A percentile compares a stretch with the other conserved stretches of the same genome.
phyloP scores from a whole-genome alignment of 2,797 vertebrate species.

The Sparus aurata region DNA sequence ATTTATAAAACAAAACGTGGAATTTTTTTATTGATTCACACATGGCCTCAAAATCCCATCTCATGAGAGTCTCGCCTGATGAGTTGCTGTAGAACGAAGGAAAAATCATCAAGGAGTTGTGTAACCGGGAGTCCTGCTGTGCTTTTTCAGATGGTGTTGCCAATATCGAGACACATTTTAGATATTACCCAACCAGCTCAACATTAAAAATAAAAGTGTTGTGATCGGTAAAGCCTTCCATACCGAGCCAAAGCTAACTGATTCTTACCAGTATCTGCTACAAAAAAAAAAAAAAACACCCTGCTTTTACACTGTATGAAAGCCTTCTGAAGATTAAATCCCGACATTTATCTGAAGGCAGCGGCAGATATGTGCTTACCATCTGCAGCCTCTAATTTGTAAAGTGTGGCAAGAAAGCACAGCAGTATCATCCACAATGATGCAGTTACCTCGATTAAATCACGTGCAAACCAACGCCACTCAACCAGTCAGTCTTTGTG shows the following conservation, averaged over 20 bases:
- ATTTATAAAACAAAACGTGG: neutral
- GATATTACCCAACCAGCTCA: neutral
- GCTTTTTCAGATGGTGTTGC: neutral
- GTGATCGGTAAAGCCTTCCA: neutral
- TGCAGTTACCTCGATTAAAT: constrained; percentile 31
- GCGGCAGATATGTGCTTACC: constrained; percentile 15
- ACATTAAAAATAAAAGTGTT: neutral
- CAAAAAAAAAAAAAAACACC: neutral
- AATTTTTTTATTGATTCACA: neutral
- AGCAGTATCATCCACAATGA: neutral
- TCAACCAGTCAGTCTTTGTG: constrained; percentile 16
- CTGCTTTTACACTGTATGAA: neutral
- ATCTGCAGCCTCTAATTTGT: constrained; percentile 5
- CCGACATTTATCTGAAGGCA: constrained; percentile 4
- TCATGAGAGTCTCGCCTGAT: neutral
- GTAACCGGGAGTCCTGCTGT: neutral
- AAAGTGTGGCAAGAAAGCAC: constrained; percentile 2
- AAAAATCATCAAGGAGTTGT: neutral
- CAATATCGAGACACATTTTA: neutral
- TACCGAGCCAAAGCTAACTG: neutral
- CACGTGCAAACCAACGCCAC: neutral
- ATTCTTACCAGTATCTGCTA: neutral
- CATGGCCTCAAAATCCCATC: neutral
- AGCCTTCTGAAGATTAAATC: neutral
- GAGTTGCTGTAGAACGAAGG: neutral